Conservation (phyloP, 2,113 vertebrate species). For the Brachyistius frenatus region DNA sequence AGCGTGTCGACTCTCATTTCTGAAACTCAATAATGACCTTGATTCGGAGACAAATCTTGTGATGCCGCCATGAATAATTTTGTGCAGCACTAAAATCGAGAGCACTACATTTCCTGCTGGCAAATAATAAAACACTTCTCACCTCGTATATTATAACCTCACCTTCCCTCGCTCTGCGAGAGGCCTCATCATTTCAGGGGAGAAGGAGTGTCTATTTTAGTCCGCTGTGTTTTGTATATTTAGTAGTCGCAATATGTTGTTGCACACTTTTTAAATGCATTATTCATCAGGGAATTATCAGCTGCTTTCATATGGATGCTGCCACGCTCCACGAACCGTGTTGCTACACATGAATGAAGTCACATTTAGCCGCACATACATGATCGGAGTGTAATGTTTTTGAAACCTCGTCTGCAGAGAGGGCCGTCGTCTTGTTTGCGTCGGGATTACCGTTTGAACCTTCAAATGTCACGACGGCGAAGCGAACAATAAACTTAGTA, state of each 20-base stretch:
- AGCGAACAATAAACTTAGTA: conserved; percentile 43
- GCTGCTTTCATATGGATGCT: background rate
- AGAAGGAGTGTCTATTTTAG: conserved; percentile 24
- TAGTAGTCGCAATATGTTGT: background rate
- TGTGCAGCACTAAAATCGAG: conserved; percentile 43
- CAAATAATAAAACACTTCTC: conserved; percentile 60
- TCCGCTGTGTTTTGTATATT: background rate
- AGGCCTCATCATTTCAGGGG: conserved; percentile 28
- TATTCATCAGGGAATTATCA: conserved; percentile 22
- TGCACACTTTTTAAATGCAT: conserved; percentile 6
- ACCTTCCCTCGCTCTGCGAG: conserved; percentile 33
- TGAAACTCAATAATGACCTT: conserved; percentile 48
- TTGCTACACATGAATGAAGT: background rate
- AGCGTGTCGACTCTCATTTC: conserved; percentile 9
- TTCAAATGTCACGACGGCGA: conserved; percentile 47
- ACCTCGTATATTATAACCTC: conserved; percentile 46
- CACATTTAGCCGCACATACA: background rate
- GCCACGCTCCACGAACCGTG: background rate
- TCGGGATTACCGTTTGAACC: conserved; percentile 28
- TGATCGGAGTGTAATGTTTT: conserved; percentile 2
- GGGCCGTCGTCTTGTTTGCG: conserved; percentile 6
- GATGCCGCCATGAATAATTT: conserved; percentile 46
- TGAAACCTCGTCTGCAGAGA: background rate
- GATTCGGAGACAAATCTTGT: conserved; percentile 40
- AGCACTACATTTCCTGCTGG: conserved; percentile 37